These are phyloP conservation scores for Ciona savignyi DNA, from an alignment of 23 tunicate genomes.

Conservation along the genomic window DNA sequence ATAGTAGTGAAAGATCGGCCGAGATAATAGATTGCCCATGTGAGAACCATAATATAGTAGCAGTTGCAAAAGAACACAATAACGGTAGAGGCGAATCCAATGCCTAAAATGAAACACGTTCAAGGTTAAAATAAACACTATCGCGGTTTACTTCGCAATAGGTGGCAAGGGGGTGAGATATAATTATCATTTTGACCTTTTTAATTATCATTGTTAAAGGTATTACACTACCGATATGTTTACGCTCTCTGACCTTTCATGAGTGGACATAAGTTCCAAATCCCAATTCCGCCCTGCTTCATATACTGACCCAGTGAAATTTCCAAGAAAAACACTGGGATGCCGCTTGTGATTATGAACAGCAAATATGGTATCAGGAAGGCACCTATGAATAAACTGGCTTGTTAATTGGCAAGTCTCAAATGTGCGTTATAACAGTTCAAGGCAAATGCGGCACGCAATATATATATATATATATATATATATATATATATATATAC, in stretches of 20 bases:
- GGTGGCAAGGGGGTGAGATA: too few species aligned
- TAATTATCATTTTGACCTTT: background rate
- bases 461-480: too few species aligned
- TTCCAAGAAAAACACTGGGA: conserved; percentile 86
- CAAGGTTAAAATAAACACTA: too few species aligned
- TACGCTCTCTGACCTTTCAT: conserved; percentile 69
- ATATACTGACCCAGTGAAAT: conserved; percentile 91
- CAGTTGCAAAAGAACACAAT: conserved; percentile 93
- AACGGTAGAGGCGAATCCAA: conserved; percentile 86
- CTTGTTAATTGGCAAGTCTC: too few species aligned
- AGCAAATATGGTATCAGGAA: conserved; percentile 78
- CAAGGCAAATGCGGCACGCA: background rate
- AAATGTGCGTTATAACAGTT: background rate
- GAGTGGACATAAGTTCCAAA: conserved; percentile 83
- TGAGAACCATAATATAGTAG: conserved; percentile 98
- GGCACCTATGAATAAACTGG: conserved; percentile 54
- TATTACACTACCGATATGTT: background rate
- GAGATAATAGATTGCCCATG: conserved; percentile 97
- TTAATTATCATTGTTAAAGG: background rate
- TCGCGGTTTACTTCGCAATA: too few species aligned
- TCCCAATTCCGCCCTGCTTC: conserved; percentile 96
- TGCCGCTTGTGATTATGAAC: conserved; percentile 74
- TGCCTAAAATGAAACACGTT: conserved; percentile 31
- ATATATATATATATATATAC: too few species aligned
- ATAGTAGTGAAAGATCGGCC: conserved; percentile 63